Percentiles rank a stretch among this genome's conserved stretches.
phyloP scores from a whole-genome alignment of 1,140 invertebrate species.

The Alviniconcha marisindica region DNA sequence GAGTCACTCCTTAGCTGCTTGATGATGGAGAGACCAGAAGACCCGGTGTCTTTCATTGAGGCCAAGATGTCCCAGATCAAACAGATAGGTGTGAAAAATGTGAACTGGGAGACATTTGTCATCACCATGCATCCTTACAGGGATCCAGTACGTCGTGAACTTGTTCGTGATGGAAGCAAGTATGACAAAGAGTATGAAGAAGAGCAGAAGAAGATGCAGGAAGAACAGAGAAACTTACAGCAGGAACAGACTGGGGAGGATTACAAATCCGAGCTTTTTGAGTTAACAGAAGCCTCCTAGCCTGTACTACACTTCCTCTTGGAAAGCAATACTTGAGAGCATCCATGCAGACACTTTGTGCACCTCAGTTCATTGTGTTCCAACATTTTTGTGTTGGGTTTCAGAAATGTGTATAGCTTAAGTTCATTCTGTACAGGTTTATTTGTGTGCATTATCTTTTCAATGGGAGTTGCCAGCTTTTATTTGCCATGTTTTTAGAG shows the following conservation, averaged over 20 bases:
- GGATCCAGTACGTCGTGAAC: slow-evolving; percentile 58
- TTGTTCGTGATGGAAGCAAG: slow-evolving; percentile 69
- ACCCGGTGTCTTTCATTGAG: slow-evolving; percentile 71
- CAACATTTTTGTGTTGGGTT: too few relatives aligned
- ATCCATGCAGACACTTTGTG: too few relatives aligned
- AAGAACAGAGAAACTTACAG: slow-evolving; percentile 36
- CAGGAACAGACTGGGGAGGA: slow-evolving; percentile 45
- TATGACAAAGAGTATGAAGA: slow-evolving; percentile 66
- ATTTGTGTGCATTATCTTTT: too few relatives aligned
- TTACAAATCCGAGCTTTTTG: slow-evolving; percentile 66
- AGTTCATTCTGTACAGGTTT: too few relatives aligned
- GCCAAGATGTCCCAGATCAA: slow-evolving; percentile 68
- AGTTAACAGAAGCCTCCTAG: slow-evolving; percentile 64
- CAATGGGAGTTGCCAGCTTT: too few relatives aligned
- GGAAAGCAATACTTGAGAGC: too few relatives aligned
- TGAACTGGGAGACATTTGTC: slow-evolving; percentile 75
- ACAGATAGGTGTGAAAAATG: slow-evolving; percentile 68
- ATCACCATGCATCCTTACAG: slow-evolving; percentile 70
- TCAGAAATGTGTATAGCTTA: too few relatives aligned
- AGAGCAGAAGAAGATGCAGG: slow-evolving; percentile 45
- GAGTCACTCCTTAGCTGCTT: slow-evolving; percentile 70
- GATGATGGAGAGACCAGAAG: slow-evolving; percentile 71
- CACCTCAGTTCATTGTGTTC: too few relatives aligned
- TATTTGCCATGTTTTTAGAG: too few relatives aligned
- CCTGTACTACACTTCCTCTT: too few relatives aligned